Evolutionary conservation across 2,797 vertebrate species (phyloP), one percentile per base, ranked within the genome.

Genomic region (Leptodactylus fallax): DNA sequence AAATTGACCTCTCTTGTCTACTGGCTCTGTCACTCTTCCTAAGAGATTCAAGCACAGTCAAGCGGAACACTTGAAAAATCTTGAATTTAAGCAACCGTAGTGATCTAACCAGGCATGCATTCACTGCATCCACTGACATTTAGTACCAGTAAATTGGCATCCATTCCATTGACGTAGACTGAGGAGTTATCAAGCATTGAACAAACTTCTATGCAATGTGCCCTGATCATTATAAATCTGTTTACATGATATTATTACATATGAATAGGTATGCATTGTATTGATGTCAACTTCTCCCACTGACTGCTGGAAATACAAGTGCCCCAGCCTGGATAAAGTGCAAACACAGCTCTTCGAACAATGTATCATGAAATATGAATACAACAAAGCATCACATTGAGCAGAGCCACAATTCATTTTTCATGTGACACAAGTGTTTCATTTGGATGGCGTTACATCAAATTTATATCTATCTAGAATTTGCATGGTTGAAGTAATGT

Each of bases 1-100:
- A 67, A 14, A 81, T 85, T 79, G 90, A 60, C 36, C 72, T 51
- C 58, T 87, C 86, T 27, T 86, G 91, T 87, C 72, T 85, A 0
- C 12, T 86, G 78, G 71, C 84, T 36, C 89, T 92, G 90, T 91
- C 92, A 92, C 86, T 92, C 82, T 92, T 86, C 81, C 89, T 58
- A 16, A 78, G 63, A 69, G 81, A 85, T 74, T 80, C 61, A 85
- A 80, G 56, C 12, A 23, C 77, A 85, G 63, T 74, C 53, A 88
- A 74, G 76, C 65, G 77, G 69, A 88, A 88, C 77, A 79, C 61
- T 85, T 61, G 65, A 74, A 80, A 71, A 85, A 60, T 61, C 51
- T 45, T 14, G n/a, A 79, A 76, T 65, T 47, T 25, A 78, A 78
- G 81, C 25, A 82, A 77, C 74, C 21, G 8, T 71, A 45, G 17